These are phyloP conservation scores for Synergus itoensis DNA, from an alignment of 2,888 invertebrate species.

Conservation along the genomic window DNA sequence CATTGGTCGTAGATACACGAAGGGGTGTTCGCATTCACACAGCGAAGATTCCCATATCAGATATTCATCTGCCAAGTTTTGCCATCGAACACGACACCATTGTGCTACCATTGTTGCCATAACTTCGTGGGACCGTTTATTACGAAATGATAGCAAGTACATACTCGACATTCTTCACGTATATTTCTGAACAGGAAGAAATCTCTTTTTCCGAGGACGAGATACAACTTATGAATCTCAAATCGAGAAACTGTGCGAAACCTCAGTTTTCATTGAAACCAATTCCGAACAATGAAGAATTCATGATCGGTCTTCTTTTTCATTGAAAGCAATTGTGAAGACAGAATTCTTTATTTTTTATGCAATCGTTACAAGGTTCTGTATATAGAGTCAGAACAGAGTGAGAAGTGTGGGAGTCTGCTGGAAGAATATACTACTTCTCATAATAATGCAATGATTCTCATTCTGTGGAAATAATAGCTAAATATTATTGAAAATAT, in stretches of 20 bases:
- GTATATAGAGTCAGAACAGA: too few relatives aligned
- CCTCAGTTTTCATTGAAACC: background rate
- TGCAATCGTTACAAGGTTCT: background rate
- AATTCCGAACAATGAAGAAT: background rate
- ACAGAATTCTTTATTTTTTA: background rate
- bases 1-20: constrained; percentile 23
- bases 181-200: constrained; percentile 21
- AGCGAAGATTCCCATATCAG: constrained; percentile 57
- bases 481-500: too few relatives aligned
- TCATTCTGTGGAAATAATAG: too few relatives aligned
- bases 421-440: too few relatives aligned
- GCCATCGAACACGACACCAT: constrained; percentile 67
- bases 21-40: constrained; percentile 55
- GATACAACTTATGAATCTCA: constrained; percentile 3
- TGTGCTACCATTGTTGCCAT: constrained; percentile 65
- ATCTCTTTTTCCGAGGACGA: constrained; percentile 49
- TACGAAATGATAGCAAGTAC: constrained; percentile 66
- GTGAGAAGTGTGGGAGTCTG: too few relatives aligned
- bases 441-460: too few relatives aligned
- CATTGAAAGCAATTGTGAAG: background rate
- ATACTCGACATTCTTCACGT: constrained; percentile 45
- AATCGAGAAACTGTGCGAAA: constrained; percentile 12
- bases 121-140: constrained; percentile 69
- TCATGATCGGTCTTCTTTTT: background rate
- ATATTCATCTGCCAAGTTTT: constrained; percentile 56